Base-by-base conservation (phyloP, 2,888 invertebrate species). In the Augochlorella aurata region DNA sequence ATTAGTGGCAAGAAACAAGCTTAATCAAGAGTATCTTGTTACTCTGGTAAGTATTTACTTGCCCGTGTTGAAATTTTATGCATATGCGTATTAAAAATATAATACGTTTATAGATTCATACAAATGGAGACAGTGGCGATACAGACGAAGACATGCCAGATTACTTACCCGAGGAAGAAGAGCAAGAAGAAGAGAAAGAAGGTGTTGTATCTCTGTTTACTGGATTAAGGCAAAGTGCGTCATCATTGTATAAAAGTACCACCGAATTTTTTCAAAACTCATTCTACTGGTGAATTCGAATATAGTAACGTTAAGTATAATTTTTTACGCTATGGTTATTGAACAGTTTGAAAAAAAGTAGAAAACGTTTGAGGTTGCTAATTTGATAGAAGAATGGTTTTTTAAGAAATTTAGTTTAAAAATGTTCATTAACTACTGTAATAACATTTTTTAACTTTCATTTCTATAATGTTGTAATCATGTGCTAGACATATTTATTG, bases 21-120 rank as follows among this genome's bases (percentile, higher is more conserved):
- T 91, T 66, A 94, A 94, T 89, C 94, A 94, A 90, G 94, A 94
- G 74, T 93, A 93, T 89, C 90, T 93, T 74, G 91, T 93, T 44
- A 92, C 91, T 85, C 79, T 93, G 91, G 93, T 93, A 90, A 89
- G 16, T 70, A 58, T 66, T 14, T 63, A 18, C 21, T 67, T 24
- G 21, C 65, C 18, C 44, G 47, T 58, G 12, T 63, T 67, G 1
- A 24, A 7, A 44, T 61, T 18, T 14, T 18, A 50, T 24, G 38
- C 44, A 38, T 24, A 38, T 5, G 3, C 5, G 3, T 38, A 38
- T 38, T 52, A 47, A 54, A 44, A 12, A 52, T 72, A 47, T 29
- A 21, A 70, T 47, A 68, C 67, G 29, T 24, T 68, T 38, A 14
- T 74, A 93, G 93, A 81, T 92, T 54, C 89, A 89, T 81, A 88